These are phyloP conservation scores for Alcis repandata DNA, from an alignment of 2,888 invertebrate species.

Conservation along the genomic window DNA sequence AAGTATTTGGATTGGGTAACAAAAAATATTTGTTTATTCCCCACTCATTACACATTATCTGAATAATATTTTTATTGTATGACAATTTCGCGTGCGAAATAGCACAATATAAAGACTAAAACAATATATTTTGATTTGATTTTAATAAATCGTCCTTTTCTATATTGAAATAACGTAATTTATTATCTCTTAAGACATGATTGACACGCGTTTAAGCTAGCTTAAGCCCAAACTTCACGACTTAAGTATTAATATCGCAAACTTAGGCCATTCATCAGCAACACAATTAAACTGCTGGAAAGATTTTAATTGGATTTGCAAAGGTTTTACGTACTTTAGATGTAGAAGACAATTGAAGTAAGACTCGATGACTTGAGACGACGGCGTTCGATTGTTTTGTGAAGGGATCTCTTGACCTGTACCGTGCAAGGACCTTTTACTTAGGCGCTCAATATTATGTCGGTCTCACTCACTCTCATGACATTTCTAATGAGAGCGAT, in stretches of 20 bases:
- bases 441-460: too few relatives aligned
- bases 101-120: too few relatives aligned
- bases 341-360: constrained; percentile 45
- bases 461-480: too few relatives aligned
- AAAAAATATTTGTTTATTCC: too few relatives aligned
- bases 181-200: constrained; percentile 9
- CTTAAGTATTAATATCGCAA: constrained; percentile 36
- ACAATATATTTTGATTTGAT: too few relatives aligned
- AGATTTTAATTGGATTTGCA: constrained; percentile 55
- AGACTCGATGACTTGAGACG: constrained; percentile 39
- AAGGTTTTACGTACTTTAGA: constrained; percentile 44
- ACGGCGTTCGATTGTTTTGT: constrained; percentile 26
- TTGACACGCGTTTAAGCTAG: constrained; percentile 18
- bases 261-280: constrained; percentile 48
- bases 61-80: too few relatives aligned
- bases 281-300: constrained; percentile 53
- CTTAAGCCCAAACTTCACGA: constrained; percentile 6
- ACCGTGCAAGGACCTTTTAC: too few relatives aligned
- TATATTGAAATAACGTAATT: neutral
- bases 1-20: too few relatives aligned
- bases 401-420: constrained; percentile 13
- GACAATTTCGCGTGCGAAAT: too few relatives aligned
- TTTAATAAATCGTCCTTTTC: too few relatives aligned
- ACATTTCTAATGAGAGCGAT: too few relatives aligned
- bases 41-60: too few relatives aligned